Conservation (phyloP, 2,797 vertebrate genomes). For the Sandelia bainsii region DNA sequence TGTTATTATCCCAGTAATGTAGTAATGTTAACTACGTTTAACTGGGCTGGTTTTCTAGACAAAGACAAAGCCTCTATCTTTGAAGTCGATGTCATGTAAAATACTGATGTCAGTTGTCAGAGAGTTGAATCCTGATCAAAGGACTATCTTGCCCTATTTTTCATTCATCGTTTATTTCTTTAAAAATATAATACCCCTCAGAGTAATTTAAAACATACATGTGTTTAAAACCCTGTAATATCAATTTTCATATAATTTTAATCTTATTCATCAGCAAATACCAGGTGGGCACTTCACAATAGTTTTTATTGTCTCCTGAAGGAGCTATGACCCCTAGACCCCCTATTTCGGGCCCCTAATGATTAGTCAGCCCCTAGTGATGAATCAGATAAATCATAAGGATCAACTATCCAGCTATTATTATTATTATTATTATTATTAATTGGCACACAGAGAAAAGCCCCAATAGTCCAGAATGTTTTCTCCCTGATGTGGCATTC, state of each 20-base stretch:
- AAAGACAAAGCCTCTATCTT: not conserved
- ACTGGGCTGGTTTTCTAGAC: not conserved
- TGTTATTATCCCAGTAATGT: not conserved
- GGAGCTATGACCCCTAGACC: not conserved
- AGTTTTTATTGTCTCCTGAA: not conserved
- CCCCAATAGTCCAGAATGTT: not conserved
- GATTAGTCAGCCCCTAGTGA: too few relatives aligned
- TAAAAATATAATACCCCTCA: too few relatives aligned
- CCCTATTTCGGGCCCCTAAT: not conserved
- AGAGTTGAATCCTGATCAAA: not conserved
- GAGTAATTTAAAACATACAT: too few relatives aligned
- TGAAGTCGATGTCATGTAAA: not conserved
- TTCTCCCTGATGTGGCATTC: slow-evolving; percentile 4
- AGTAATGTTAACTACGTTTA: not conserved
- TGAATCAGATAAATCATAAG: too few relatives aligned
- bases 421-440: slow-evolving; percentile 13
- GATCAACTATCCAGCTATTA: slow-evolving; percentile 2
- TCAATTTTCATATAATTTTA: not conserved
- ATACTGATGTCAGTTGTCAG: not conserved
- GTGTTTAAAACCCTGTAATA: too few relatives aligned
- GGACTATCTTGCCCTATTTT: not conserved
- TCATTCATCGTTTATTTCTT: not conserved
- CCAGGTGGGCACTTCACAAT: too few relatives aligned
- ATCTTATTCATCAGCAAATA: not conserved
- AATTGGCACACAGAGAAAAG: slow-evolving; percentile 27